Conservation (phyloP, 92 coral and sea anemone species). For the Palythoa heliodiscus region DNA sequence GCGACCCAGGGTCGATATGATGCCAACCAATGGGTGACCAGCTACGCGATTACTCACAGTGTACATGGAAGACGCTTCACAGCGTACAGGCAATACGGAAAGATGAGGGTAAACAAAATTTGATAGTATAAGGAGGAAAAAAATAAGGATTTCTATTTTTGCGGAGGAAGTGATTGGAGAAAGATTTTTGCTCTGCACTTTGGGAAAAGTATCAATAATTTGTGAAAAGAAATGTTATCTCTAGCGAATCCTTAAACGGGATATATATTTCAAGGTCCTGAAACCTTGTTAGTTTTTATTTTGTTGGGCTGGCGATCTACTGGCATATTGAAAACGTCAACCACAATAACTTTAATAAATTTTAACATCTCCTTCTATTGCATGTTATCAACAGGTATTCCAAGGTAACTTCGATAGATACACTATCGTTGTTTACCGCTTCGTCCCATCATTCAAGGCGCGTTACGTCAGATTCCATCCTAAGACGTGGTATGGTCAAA, state of each 20-base stretch:
- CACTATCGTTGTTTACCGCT: conserved; percentile 83
- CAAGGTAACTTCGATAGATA: conserved; percentile 86
- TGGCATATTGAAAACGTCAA: no score
- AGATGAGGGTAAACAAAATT: conserved; percentile 67
- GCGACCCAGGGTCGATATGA: conserved; percentile 96
- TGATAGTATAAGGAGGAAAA: no score
- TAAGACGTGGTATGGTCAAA: conserved; percentile 66
- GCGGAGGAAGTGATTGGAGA: no score
- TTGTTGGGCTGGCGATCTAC: no score
- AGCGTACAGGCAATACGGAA: conserved; percentile 75
- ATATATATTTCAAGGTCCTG: no score
- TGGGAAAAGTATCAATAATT: not conserved
- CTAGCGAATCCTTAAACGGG: no score
- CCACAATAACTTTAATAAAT: not conserved
- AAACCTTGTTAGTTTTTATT: no score
- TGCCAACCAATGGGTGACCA: conserved; percentile 77
- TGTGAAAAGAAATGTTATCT: no score
- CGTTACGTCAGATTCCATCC: conserved; percentile 83
- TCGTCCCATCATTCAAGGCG: conserved; percentile 75
- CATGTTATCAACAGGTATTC: conserved; percentile 61
- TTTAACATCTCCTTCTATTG: not conserved
- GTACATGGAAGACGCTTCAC: conserved; percentile 64
- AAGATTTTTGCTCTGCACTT: not conserved
- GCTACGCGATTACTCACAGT: conserved; percentile 66
- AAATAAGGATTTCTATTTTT: not conserved